Evolutionary conservation across 2,888 invertebrate species (phyloP).

Genomic region (Esperia sulphurella): DNA sequence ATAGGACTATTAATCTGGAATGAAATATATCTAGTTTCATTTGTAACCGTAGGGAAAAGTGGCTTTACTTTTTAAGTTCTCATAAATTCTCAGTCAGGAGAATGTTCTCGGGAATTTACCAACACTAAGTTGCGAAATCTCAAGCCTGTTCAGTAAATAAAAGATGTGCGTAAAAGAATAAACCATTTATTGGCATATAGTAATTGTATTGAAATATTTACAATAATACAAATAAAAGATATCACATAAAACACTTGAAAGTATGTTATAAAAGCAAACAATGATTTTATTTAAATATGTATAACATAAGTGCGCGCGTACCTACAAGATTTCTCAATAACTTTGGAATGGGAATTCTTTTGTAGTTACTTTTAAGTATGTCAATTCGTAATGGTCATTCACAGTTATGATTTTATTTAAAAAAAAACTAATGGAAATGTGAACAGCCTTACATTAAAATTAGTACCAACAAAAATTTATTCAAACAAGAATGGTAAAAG

Average conservation of each 20-base stretch:
- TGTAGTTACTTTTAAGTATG: slow-evolving; percentile 16
- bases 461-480: slow-evolving; percentile 23
- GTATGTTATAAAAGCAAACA: slow-evolving; percentile 53
- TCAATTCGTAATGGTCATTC: slow-evolving; percentile 13
- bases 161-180: slow-evolving; percentile 63
- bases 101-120: no score
- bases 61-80: no score
- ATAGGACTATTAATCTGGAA: no score
- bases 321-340: slow-evolving; percentile 34
- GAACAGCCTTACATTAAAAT: slow-evolving; percentile 19
- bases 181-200: slow-evolving; percentile 70
- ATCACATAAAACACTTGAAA: slow-evolving; percentile 74
- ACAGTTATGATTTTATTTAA: slow-evolving; percentile 8
- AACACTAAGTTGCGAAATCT: no score
- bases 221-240: slow-evolving; percentile 63
- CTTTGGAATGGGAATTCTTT: slow-evolving; percentile 52
- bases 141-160: slow-evolving; percentile 27
- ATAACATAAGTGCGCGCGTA: slow-evolving; percentile 22
- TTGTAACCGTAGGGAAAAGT: no score
- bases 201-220: slow-evolving; percentile 69
- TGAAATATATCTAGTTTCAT: no score
- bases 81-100: no score
- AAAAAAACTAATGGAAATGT: slow-evolving; percentile 14
- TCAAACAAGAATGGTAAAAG: slow-evolving; percentile 1
- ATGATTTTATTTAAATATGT: slow-evolving; percentile 37